A percentile compares a stretch with the other conserved stretches of the same genome.
These are phyloP conservation scores for Drosophila nigrodunni DNA, from an alignment of 1,140 invertebrate genomes.

Conservation along the genomic window DNA sequence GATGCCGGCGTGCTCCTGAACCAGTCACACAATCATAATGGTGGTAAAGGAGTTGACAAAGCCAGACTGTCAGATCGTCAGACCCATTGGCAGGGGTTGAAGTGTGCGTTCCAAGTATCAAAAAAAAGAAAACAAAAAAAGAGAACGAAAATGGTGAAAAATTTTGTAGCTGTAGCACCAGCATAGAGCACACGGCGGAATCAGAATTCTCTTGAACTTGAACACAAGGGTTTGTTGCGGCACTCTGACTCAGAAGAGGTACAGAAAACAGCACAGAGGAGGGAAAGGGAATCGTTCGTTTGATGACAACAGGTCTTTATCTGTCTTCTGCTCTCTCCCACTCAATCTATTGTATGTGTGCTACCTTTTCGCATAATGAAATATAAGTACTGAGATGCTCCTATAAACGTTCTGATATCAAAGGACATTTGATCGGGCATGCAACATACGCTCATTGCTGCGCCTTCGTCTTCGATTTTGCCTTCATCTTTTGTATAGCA, in stretches of 20 bases:
- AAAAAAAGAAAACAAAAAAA: too few relatives aligned
- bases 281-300: conserved; percentile 11
- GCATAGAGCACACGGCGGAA: conserved; percentile 63
- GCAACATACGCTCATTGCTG: conserved; percentile 73
- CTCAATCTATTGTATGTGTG: conserved; percentile 20
- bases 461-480: conserved; percentile 32
- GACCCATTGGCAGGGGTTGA: conserved; percentile 55
- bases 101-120: conserved; percentile 71
- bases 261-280: not conserved
- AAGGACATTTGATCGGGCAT: conserved; percentile 80
- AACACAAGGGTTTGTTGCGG: conserved; percentile 55
- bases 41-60: conserved; percentile 70
- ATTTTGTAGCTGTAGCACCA: conserved; percentile 30
- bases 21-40: conserved; percentile 35
- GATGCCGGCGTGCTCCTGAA: conserved; percentile 29
- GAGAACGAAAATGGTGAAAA: conserved; percentile 19
- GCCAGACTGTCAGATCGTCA: conserved; percentile 27
- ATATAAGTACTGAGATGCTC: conserved; percentile 75
- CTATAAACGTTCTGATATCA: conserved; percentile 72
- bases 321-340: conserved; percentile 9
- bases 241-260: conserved; percentile 37
- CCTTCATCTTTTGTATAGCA: conserved; percentile 33
- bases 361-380: conserved; percentile 78
- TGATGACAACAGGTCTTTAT: conserved; percentile 72
- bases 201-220: conserved; percentile 67